These are phyloP conservation scores for Achatina immaculata DNA, from an alignment of 1,140 invertebrate species.

Conservation along the genomic window DNA sequence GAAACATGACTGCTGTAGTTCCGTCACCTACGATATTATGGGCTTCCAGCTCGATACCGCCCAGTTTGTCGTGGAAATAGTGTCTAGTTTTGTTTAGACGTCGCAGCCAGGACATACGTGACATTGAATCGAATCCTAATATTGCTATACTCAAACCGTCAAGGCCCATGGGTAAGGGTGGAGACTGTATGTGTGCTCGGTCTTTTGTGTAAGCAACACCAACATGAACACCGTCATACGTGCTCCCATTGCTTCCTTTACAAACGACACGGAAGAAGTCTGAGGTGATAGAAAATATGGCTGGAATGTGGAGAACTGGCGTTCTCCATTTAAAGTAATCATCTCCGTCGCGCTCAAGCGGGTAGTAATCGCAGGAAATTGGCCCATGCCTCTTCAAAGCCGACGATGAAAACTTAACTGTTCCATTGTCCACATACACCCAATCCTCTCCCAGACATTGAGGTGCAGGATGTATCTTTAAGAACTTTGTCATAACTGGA, in stretches of 20 bases:
- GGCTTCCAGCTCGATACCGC: conserved; percentile 80
- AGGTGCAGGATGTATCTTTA: conserved; percentile 75
- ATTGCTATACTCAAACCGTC: conserved; percentile 2
- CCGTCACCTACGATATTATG: conserved; percentile 95
- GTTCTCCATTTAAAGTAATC: conserved; percentile 36
- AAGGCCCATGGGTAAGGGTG: background rate
- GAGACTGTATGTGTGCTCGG: background rate
- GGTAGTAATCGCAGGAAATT: conserved; percentile 54
- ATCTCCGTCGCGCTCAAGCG: conserved; percentile 46
- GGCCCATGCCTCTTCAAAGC: conserved; percentile 44
- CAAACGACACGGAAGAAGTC: conserved; percentile 62
- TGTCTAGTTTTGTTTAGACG: conserved; percentile 85
- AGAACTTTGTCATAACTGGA: conserved; percentile 80
- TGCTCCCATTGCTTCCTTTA: conserved; percentile 44
- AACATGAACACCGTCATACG: conserved; percentile 59
- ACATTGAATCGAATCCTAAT: conserved; percentile 88
- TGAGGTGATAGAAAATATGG: conserved; percentile 44
- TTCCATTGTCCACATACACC: conserved; percentile 53
- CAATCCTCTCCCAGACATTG: conserved; percentile 74
- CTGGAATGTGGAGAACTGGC: conserved; percentile 41
- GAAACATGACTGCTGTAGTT: conserved; percentile 90
- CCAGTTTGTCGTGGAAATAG: conserved; percentile 80
- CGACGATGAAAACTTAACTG: conserved; percentile 43
- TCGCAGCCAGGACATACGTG: conserved; percentile 86
- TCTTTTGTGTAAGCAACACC: conserved; percentile 49